These are phyloP conservation scores for Sebastes taczanowskii DNA, from an alignment of 2,797 vertebrate species.

Conservation along the genomic window DNA sequence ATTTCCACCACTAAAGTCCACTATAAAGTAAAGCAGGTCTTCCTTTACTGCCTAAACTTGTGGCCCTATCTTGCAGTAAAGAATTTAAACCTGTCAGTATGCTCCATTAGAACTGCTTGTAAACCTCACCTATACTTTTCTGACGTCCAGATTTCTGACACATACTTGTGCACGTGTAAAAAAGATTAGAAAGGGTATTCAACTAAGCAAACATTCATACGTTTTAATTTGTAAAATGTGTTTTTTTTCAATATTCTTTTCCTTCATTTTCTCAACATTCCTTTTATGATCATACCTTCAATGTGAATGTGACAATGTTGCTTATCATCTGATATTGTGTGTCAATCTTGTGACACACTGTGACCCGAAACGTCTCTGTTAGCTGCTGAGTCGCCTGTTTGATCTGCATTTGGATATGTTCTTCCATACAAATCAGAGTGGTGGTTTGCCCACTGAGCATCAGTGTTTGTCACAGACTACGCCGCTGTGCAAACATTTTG, in stretches of 20 bases:
- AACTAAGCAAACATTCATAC: too few relatives aligned
- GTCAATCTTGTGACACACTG: background rate
- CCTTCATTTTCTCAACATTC: background rate
- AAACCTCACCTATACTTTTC: too few relatives aligned
- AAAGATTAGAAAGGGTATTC: too few relatives aligned
- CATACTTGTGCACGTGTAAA: too few relatives aligned
- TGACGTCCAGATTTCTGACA: too few relatives aligned
- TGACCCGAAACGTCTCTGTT: background rate
- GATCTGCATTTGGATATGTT: background rate
- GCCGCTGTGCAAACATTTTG: background rate
- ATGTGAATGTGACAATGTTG: background rate
- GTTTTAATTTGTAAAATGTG: background rate
- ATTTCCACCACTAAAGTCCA: too few relatives aligned
- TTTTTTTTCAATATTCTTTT: background rate
- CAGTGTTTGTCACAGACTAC: background rate
- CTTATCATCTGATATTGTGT: background rate
- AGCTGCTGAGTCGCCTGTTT: slow-evolving; percentile 12
- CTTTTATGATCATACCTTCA: background rate
- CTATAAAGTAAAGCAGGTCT: too few relatives aligned
- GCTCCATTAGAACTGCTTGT: too few relatives aligned
- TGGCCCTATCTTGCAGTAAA: too few relatives aligned
- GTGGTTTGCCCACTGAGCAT: background rate
- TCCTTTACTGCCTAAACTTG: too few relatives aligned
- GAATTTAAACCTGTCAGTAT: too few relatives aligned
- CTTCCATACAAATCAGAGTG: slow-evolving; percentile 3